Percentiles rank a stretch among this genome's conserved stretches.
Evolutionary conservation across 2,797 vertebrate species (phyloP).

Genomic region (Chelmon rostratus): DNA sequence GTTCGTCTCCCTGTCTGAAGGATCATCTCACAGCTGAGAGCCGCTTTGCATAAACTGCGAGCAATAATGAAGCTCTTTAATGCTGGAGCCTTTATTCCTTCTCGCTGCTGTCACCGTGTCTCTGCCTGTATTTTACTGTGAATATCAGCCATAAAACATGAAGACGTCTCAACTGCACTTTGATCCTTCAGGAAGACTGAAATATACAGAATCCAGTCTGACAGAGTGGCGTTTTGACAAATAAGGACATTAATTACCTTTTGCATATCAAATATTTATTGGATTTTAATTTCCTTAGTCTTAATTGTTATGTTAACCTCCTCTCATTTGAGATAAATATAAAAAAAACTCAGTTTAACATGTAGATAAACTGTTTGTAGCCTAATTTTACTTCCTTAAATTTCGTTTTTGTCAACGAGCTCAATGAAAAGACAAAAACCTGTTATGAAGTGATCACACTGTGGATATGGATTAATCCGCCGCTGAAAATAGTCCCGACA

Average conservation of each 20-base stretch:
- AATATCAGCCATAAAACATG: constrained; percentile 20
- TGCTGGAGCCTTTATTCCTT: constrained; percentile 11
- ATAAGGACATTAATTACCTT: background rate
- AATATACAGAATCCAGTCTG: background rate
- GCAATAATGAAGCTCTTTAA: constrained; percentile 48
- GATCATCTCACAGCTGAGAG: constrained; percentile 49
- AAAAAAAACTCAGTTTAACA: too few species aligned
- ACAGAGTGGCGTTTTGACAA: background rate
- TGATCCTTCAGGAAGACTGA: background rate
- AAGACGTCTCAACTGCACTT: background rate
- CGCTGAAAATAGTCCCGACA: too few species aligned
- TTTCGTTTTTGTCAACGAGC: too few species aligned
- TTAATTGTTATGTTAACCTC: background rate
- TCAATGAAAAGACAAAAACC: too few species aligned
- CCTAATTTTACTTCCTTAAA: too few species aligned
- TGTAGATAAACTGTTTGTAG: too few species aligned
- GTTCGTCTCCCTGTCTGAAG: constrained; percentile 27
- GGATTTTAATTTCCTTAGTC: background rate
- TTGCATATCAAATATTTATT: background rate
- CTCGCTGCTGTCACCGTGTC: constrained; percentile 7
- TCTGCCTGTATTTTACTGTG: constrained; percentile 14
- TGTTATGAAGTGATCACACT: too few species aligned
- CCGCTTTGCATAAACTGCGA: constrained; percentile 67
- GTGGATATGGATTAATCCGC: too few species aligned
- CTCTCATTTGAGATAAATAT: background rate